Percentiles rank a stretch among this genome's conserved stretches.
Conservation (phyloP, 2,797 vertebrate species). For the Anabas testudineus region DNA sequence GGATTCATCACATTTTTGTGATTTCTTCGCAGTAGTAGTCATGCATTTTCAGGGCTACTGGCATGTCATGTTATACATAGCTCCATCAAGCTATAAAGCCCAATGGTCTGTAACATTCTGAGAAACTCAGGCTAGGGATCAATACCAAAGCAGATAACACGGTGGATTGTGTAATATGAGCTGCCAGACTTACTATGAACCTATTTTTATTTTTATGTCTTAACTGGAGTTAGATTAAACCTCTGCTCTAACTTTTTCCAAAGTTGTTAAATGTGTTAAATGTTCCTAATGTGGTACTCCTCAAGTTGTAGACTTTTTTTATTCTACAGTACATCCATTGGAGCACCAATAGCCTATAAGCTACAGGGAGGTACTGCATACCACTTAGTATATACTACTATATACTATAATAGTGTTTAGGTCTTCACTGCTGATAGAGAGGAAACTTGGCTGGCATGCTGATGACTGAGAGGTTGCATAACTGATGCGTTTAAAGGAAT, state of each 20-base stretch:
- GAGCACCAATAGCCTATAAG: too few relatives aligned
- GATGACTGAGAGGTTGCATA: too few relatives aligned
- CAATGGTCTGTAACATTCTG: slow-evolving; percentile 38
- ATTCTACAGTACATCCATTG: too few relatives aligned
- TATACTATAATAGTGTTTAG: too few relatives aligned
- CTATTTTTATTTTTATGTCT: slow-evolving; percentile 34
- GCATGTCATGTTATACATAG: slow-evolving; percentile 39
- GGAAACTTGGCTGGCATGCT: too few relatives aligned
- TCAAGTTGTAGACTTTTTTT: too few relatives aligned
- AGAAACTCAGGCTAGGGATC: slow-evolving; percentile 24
- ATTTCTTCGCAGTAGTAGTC: slow-evolving; percentile 48
- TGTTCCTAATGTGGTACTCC: slow-evolving; percentile 19
- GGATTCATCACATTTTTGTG: slow-evolving; percentile 57
- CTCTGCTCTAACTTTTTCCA: neutral
- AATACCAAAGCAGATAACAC: slow-evolving; percentile 36
- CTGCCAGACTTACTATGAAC: slow-evolving; percentile 14
- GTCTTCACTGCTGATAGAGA: too few relatives aligned
- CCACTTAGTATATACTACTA: too few relatives aligned
- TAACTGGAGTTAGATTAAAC: slow-evolving; percentile 4
- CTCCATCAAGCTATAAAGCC: slow-evolving; percentile 45
- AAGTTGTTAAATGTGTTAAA: slow-evolving; percentile 23
- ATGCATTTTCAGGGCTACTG: slow-evolving; percentile 47
- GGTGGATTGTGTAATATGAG: slow-evolving; percentile 25
- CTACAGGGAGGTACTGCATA: too few relatives aligned
- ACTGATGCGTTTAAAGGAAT: too few relatives aligned